phyloP scores from a whole-genome alignment of 1,140 invertebrate genomes.

The Uloborus diversus region DNA sequence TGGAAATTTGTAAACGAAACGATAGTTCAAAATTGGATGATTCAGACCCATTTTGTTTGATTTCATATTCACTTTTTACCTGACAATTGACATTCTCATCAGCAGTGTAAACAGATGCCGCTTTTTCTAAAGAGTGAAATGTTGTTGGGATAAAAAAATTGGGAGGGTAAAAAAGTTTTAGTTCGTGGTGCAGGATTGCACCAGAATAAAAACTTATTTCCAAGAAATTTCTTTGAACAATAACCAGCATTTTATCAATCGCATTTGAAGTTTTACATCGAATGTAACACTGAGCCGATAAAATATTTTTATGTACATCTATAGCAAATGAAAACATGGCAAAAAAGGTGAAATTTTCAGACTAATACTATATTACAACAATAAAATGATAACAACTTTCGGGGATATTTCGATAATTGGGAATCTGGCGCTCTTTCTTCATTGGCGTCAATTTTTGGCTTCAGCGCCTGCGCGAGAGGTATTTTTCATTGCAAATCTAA shows the following conservation, averaged over 20 bases:
- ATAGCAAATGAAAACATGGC: background rate
- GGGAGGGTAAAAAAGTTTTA: background rate
- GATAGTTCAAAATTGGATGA: background rate
- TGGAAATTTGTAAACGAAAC: background rate
- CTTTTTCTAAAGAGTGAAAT: background rate
- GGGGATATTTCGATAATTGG: background rate
- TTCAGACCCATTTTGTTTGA: background rate
- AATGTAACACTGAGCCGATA: background rate
- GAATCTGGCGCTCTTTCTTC: background rate
- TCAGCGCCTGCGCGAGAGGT: background rate
- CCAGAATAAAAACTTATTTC: background rate
- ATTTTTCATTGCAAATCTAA: background rate
- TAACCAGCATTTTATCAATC: background rate
- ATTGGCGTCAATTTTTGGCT: background rate
- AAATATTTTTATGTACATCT: background rate
- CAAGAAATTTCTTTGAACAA: background rate
- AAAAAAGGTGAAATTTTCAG: background rate
- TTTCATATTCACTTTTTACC: background rate
- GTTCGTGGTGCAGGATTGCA: background rate
- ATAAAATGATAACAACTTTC: background rate
- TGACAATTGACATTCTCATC: background rate
- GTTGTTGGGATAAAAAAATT: background rate
- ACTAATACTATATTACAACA: background rate
- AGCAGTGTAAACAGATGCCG: background rate
- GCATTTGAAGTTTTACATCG: background rate